Percentiles rank a stretch among this genome's conserved stretches.
These are phyloP conservation scores for Lasius fuliginosus DNA, from an alignment of 2,888 invertebrate species.

Conservation along the genomic window DNA sequence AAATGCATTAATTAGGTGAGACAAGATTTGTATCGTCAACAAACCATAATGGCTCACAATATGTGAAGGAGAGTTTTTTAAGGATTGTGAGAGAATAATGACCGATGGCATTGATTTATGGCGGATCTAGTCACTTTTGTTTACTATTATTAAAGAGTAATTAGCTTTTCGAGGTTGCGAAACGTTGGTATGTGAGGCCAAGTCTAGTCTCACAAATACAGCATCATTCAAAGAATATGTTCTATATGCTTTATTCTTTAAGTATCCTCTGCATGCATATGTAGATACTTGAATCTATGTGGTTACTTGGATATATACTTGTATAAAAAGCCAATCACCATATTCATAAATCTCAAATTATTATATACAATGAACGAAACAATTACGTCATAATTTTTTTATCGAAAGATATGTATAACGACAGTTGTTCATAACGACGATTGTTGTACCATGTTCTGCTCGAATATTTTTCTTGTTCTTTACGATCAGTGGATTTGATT, in stretches of 20 bases:
- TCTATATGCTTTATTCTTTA: too few relatives aligned
- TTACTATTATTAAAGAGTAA: background rate
- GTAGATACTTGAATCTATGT: too few relatives aligned
- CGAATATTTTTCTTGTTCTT: background rate
- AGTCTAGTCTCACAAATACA: background rate
- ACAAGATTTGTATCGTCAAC: conserved; percentile 75
- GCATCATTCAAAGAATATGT: background rate
- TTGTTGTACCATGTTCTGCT: background rate
- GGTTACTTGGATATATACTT: too few relatives aligned
- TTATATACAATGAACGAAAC: background rate
- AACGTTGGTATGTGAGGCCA: background rate
- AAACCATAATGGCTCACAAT: conserved; percentile 82
- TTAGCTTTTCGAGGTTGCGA: background rate
- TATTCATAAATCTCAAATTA: background rate
- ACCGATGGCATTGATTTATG: background rate
- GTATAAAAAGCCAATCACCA: too few relatives aligned
- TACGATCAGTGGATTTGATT: background rate
- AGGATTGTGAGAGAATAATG: conserved; percentile 30
- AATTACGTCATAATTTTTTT: background rate
- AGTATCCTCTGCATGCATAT: too few relatives aligned
- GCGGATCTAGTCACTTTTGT: background rate
- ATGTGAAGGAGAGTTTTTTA: conserved; percentile 41
- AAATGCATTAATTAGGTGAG: conserved; percentile 80
- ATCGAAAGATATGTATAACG: too few relatives aligned
- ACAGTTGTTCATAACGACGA: too few relatives aligned